These are phyloP conservation scores for Drosophila cyrtoloma DNA, from an alignment of 2,888 invertebrate genomes.

Conservation along the genomic window DNA sequence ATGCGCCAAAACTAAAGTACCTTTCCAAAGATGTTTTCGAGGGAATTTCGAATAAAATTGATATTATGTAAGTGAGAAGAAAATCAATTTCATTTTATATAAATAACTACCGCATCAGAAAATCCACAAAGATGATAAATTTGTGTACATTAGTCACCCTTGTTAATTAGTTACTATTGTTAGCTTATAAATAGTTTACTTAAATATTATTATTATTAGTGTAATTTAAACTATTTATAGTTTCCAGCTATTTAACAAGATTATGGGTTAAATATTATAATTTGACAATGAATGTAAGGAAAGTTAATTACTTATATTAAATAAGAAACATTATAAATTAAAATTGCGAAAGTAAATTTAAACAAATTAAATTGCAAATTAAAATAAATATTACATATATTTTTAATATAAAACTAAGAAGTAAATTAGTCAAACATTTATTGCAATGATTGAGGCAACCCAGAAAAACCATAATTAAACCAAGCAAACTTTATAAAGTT, in stretches of 20 bases:
- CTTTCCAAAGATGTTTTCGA: conserved; percentile 83
- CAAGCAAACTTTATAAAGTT: background rate
- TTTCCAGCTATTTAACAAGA: background rate
- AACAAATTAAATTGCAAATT: too few relatives aligned
- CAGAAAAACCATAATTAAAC: background rate
- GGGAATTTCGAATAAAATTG: conserved; percentile 85
- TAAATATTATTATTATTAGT: background rate
- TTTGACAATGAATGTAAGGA: background rate
- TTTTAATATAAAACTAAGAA: background rate
- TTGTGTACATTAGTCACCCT: background rate
- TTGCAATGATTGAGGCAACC: background rate
- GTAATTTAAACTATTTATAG: too few relatives aligned
- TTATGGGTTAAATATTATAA: background rate
- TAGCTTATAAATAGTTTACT: background rate
- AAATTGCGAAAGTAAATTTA: too few relatives aligned
- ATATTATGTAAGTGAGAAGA: conserved; percentile 87
- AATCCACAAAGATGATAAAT: background rate
- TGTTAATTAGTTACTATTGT: background rate
- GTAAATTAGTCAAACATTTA: background rate
- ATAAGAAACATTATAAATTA: too few relatives aligned
- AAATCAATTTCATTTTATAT: background rate
- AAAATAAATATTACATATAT: background rate
- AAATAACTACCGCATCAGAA: background rate
- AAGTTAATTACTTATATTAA: background rate
- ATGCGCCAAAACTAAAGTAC: conserved; percentile 88